Evolutionary conservation across 2,797 vertebrate genomes (phyloP).

Genomic region (Eulemur albifrons): DNA sequence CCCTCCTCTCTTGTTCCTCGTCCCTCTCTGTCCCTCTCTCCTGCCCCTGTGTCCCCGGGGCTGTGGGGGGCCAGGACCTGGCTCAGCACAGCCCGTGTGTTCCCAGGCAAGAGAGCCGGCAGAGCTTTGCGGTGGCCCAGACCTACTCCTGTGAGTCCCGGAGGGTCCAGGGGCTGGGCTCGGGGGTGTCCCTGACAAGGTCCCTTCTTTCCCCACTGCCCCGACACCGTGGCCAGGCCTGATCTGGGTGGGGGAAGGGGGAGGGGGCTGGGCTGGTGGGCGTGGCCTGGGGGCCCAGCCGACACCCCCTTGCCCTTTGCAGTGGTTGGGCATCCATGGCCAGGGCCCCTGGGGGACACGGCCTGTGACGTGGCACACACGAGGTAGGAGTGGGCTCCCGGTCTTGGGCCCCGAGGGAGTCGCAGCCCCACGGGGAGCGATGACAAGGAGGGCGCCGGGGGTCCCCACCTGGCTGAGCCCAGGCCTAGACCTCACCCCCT

Average conservation of each 20-base stretch:
- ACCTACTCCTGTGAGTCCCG: conserved; percentile 78
- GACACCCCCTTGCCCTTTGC: neutral
- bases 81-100: neutral
- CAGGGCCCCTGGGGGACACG: neutral
- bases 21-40: neutral
- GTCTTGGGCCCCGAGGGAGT: neutral
- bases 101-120: conserved; percentile 65
- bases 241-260: neutral
- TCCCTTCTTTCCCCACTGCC: neutral
- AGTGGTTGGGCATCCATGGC: conserved; percentile 50
- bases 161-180: neutral
- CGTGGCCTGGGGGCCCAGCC: neutral
- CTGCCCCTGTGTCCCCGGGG: neutral
- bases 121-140: conserved; percentile 62
- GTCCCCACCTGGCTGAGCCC: neutral
- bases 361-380: neutral
- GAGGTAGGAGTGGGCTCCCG: conserved; percentile 50
- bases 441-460: neutral
- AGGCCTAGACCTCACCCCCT: neutral
- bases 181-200: neutral
- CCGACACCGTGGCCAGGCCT: neutral
- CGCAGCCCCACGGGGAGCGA: neutral
- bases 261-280: neutral
- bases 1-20: neutral
- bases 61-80: neutral